Conservation (phyloP, 1,140 invertebrate species). For the Leptopilina clavipes region DNA sequence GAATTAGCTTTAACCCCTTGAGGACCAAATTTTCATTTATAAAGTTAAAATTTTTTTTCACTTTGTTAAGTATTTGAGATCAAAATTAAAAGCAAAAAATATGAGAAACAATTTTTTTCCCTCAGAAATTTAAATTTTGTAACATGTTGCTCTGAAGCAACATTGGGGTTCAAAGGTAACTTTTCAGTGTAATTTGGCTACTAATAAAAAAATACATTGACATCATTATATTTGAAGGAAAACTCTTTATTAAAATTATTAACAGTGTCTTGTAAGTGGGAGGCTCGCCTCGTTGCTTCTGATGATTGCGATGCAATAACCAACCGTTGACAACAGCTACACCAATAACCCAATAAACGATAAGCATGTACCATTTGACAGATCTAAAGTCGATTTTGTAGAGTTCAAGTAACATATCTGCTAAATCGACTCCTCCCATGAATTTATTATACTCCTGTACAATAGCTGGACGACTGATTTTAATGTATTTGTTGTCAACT, state of each 20-base stretch:
- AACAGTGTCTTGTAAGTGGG: neutral
- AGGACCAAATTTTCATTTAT: conserved; percentile 7
- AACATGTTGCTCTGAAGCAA: conserved; percentile 7
- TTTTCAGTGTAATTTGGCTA: neutral
- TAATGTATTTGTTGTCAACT: too few species aligned
- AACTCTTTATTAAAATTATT: too few species aligned
- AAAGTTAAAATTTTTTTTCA: neutral
- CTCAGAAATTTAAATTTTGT: neutral
- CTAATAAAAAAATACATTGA: neutral
- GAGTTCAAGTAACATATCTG: neutral
- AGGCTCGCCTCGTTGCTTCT: neutral
- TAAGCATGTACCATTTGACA: too few species aligned
- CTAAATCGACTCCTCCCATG: neutral
- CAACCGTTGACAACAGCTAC: too few species aligned
- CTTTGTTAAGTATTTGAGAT: neutral
- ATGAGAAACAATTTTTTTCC: neutral
- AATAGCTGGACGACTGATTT: conserved; percentile 6
- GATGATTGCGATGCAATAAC: conserved; percentile 1
- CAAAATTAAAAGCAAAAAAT: neutral
- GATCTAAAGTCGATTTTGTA: neutral
- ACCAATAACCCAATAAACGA: too few species aligned
- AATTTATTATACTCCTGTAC: neutral
- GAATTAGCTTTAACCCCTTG: neutral
- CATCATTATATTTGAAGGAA: neutral
- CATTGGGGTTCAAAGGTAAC: neutral